phyloP scores from a whole-genome alignment of 2,113 vertebrate genomes.

The Oryzias melastigma region DNA sequence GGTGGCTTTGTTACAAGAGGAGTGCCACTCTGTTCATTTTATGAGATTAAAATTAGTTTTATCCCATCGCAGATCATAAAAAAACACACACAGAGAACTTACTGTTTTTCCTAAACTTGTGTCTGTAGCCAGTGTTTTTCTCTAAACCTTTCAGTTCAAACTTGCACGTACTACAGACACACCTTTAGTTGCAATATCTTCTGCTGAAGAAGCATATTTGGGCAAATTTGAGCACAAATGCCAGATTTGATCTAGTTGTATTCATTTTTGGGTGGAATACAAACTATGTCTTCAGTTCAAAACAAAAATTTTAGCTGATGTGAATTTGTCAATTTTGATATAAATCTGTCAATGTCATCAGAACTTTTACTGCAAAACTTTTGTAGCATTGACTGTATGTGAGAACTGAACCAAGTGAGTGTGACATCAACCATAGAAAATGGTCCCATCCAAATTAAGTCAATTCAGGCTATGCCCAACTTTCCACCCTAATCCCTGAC shows the following conservation, averaged over 20 bases:
- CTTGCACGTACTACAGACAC: background rate
- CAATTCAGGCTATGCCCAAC: no score
- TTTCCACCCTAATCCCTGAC: no score
- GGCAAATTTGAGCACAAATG: background rate
- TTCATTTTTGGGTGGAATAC: background rate
- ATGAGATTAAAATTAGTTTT: background rate
- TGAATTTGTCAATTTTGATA: no score
- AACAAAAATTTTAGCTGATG: no score
- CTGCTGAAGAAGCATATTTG: background rate
- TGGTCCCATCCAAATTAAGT: no score
- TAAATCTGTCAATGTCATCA: background rate
- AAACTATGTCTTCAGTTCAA: background rate
- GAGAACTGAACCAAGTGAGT: no score
- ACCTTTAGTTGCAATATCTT: background rate
- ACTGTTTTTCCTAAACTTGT: background rate
- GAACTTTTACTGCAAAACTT: background rate
- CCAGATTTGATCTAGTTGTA: background rate
- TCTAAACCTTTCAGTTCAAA: background rate
- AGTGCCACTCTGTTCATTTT: background rate
- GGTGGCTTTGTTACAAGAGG: conserved; percentile 2
- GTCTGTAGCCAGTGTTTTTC: background rate
- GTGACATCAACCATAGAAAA: no score
- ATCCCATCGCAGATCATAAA: conserved; percentile 1
- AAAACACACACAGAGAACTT: background rate
- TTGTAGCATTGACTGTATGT: no score